Percentiles rank a stretch among this genome's conserved stretches.
phyloP scores from a whole-genome alignment of 2,113 vertebrate genomes.

The Larimichthys crocea region DNA sequence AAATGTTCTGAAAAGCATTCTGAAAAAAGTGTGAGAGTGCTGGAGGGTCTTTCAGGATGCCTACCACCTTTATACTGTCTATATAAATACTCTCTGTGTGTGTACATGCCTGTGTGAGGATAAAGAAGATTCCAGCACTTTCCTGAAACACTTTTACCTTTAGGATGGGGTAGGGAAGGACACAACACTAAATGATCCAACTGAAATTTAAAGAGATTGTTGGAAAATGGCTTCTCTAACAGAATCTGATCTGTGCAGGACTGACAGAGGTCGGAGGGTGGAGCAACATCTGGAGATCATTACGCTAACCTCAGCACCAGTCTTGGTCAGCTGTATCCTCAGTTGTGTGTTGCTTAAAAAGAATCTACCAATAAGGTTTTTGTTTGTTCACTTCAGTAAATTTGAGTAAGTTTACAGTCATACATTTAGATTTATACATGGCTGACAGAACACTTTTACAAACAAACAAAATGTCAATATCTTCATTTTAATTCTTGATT shows the following conservation, averaged over 20 bases:
- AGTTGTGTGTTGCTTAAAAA: not conserved
- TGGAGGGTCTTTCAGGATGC: not conserved
- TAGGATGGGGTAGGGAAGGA: not conserved
- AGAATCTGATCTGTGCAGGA: constrained; percentile 12
- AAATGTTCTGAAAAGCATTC: not conserved
- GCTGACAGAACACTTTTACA: not conserved
- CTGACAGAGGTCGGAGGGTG: constrained; percentile 29
- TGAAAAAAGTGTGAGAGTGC: not conserved
- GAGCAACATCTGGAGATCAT: constrained; percentile 46
- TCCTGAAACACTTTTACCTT: not conserved
- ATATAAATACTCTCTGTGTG: not conserved
- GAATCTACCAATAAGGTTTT: not conserved
- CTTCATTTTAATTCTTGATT: not conserved
- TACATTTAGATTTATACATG: not conserved
- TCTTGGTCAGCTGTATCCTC: not conserved
- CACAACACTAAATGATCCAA: not conserved
- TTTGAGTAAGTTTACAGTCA: not conserved
- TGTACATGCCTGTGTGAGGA: not conserved
- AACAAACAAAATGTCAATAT: not conserved
- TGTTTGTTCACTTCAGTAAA: not conserved
- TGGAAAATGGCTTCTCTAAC: not conserved
- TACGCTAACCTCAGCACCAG: constrained; percentile 14
- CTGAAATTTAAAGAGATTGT: not conserved
- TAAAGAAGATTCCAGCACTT: constrained; percentile 12
- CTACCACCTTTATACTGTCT: not conserved